These are phyloP conservation scores for Parasteatoda tepidariorum DNA, from an alignment of 1,140 invertebrate species.

Conservation along the genomic window DNA sequence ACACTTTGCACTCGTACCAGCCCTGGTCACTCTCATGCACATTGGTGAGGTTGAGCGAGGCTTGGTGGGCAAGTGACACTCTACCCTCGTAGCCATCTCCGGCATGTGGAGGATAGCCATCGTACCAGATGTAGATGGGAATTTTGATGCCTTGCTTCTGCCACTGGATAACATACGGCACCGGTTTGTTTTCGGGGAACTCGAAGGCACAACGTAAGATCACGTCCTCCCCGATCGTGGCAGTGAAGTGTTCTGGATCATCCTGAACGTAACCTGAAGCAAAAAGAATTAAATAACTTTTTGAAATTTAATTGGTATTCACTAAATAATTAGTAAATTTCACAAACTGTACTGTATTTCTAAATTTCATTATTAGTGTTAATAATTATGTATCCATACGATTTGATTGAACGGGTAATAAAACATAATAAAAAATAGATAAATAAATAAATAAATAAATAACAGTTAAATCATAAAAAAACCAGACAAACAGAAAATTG, in stretches of 20 bases:
- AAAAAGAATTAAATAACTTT: too few relatives aligned
- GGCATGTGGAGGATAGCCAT: conserved; percentile 93
- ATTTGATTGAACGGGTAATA: too few relatives aligned
- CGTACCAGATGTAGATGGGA: conserved; percentile 97
- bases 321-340: neutral
- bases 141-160: conserved; percentile 90
- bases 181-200: conserved; percentile 91
- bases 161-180: conserved; percentile 97
- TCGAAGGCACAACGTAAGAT: conserved; percentile 97
- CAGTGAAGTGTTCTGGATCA: conserved; percentile 87
- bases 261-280: neutral
- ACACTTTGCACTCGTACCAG: conserved; percentile 97
- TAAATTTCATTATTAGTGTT: too few relatives aligned
- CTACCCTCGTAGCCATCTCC: conserved; percentile 91
- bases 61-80: conserved; percentile 86
- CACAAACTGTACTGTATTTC: too few relatives aligned
- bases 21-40: conserved; percentile 93
- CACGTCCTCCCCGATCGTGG: conserved; percentile 93
- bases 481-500: too few relatives aligned
- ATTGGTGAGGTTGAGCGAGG: conserved; percentile 92
- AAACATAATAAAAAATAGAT: too few relatives aligned
- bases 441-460: too few relatives aligned
- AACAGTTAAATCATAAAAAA: too few relatives aligned
- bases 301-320: neutral
- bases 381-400: too few relatives aligned